phyloP scores from a whole-genome alignment of 2,888 invertebrate species.

The Dioctria rufipes region DNA sequence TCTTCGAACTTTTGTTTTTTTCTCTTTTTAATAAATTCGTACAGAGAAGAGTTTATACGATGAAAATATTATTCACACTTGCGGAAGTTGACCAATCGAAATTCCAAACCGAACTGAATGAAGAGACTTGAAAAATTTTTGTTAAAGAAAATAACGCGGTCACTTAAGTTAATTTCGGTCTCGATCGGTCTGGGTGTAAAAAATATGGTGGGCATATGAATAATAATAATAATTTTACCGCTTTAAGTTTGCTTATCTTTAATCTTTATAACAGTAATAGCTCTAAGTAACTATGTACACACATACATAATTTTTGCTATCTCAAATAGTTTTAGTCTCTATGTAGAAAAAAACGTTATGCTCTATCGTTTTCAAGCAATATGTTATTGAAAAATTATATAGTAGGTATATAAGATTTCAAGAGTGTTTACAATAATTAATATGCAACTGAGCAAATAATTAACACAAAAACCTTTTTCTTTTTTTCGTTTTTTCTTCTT shows the following conservation, averaged over 20 bases:
- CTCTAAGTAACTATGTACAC: too few species aligned
- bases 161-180: slow-evolving; percentile 5
- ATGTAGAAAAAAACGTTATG: background rate
- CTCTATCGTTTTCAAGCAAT: slow-evolving; percentile 11
- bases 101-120: slow-evolving; percentile 31
- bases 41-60: too few species aligned
- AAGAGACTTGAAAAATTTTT: slow-evolving; percentile 7
- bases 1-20: background rate
- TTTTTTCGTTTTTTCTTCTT: too few species aligned
- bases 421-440: background rate
- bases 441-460: too few species aligned
- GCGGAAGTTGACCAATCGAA: slow-evolving; percentile 42
- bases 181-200: slow-evolving; percentile 9
- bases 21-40: too few species aligned
- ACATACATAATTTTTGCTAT: too few species aligned
- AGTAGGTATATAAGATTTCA: background rate
- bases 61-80: background rate
- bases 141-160: slow-evolving; percentile 15
- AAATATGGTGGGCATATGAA: background rate
- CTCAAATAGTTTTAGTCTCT: too few species aligned
- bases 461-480: too few species aligned
- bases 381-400: slow-evolving; percentile 40
- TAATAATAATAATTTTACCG: background rate
- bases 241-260: background rate
- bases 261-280: background rate